These are phyloP conservation scores for Cecidostiba fungosa DNA, from an alignment of 2,888 invertebrate species.

Conservation along the genomic window DNA sequence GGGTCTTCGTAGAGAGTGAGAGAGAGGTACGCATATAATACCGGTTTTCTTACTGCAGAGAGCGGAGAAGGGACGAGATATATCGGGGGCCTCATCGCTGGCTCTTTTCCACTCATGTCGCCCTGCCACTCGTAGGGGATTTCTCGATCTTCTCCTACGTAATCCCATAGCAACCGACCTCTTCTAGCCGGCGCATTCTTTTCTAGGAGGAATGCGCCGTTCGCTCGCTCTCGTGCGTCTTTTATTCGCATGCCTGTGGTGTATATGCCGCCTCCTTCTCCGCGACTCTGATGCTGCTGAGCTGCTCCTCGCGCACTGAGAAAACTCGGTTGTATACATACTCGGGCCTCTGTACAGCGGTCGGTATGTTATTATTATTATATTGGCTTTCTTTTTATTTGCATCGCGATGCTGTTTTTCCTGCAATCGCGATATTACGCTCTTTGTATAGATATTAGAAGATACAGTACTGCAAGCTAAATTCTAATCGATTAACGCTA, in stretches of 20 bases:
- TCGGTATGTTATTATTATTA: not conserved
- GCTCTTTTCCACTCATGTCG: constrained; percentile 48
- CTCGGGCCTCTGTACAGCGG: too few relatives aligned
- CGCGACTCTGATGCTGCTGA: not conserved
- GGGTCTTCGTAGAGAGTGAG: not conserved
- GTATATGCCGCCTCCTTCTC: not conserved
- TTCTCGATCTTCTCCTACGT: constrained; percentile 63
- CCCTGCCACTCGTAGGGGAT: constrained; percentile 64
- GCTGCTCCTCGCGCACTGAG: not conserved
- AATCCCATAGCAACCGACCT: constrained; percentile 65
- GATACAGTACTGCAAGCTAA: not conserved
- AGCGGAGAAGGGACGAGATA: constrained; percentile 32
- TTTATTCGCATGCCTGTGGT: not conserved
- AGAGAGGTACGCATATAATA: not conserved
- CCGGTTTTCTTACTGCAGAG: not conserved
- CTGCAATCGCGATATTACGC: not conserved
- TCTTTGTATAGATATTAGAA: not conserved
- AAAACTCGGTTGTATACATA: not conserved
- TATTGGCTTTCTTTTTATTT: not conserved
- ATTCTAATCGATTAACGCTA: not conserved
- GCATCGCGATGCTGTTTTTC: not conserved
- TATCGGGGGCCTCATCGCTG: constrained; percentile 45
- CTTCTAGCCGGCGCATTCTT: constrained; percentile 57
- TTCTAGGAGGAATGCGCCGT: constrained; percentile 62
- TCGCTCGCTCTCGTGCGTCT: not conserved